Base-by-base conservation (phyloP, 30 jellyfish, hydroid and myxozoan genomes). In the Mastigias papua region DNA sequence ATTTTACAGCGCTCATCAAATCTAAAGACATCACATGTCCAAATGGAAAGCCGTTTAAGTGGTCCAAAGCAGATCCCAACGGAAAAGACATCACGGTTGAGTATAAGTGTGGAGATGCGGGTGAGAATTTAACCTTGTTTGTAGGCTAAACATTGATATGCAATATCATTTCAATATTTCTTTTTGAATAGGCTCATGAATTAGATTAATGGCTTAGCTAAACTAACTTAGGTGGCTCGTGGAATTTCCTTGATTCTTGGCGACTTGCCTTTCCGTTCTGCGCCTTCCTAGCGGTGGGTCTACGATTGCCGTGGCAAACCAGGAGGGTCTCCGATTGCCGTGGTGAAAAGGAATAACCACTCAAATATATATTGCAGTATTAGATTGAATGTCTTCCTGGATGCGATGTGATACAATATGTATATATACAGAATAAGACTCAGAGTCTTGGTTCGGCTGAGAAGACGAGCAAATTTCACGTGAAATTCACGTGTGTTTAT, bases 61-160 rank as follows among this genome's bases (percentile, higher is more conserved):
- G 96, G 96, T 46, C 82, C 35, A 76, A 77, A 67, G 84, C 96
- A 61, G 96, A 87, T 31, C 90, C 96, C 31, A 80, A 62, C 3
- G 86, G 86, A 51, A 32, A 65, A 27, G 81, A 68, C 58, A 64
- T 87, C 34, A 35, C 90, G 0, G 79, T 87, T 23, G 69, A 35
- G 10, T 87, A 87, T 76, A 73, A 68, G 23, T 87, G 96, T 61
- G 96, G 96, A 21, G 90, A 68, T 50, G 48, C 63, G 31, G 90
- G 96, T 64, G 46, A 66, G 80, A 69, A 37, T 35, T 65, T 35
- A 2, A 21, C 22, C 37, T 17, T 4, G 20, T 65, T 17, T 21
- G 0, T 60, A 60, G n/a, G 33, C n/a, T 60, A 60, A 27, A 19
- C n/a, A 6, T 19, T 42, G 0, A 42, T 15, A 42, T 4, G 13